Base-by-base conservation (phyloP, 1,140 invertebrate species). In the Bombyx mori region DNA sequence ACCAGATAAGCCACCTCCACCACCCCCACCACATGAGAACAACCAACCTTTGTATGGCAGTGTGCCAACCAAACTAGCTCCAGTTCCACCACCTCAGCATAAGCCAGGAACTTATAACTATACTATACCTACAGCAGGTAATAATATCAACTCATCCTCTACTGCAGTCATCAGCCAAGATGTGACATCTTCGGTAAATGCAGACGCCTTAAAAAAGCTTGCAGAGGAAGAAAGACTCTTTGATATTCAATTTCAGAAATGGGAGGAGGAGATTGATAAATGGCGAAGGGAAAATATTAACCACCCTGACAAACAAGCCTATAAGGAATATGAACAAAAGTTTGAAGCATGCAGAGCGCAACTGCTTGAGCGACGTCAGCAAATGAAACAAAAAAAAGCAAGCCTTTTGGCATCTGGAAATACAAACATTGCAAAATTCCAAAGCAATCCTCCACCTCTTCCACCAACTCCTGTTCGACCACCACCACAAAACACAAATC, bases 271-370 rank as follows among this genome's bases (percentile, higher is more conserved):
- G 70, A 95, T 96, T 74, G 92, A 94, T 65, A 92, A 93, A 66
- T 96, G 95, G 95, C 94, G 94, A 77, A 90, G 91, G 60, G 93
- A 94, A 71, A 96, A 96, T 88, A 91, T 91, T 22, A 94, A 94
- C 80, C 94, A 96, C 89, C 94, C 94, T 10, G 94, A 96, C 73
- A 94, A 94, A 83, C 91, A 92, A 82, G 93, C 94, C 63, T 95
- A 95, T 73, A 89, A 90, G 60, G 92, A 94, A 62, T 96, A 95
- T 82, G 94, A 95, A 86, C 91, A 92, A 44, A 95, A 94, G 71
- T 96, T 95, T 91, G 93, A 94, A 69, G 90, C 92, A 45, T 95
- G 94, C 88, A 89, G 94, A 10, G 91, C 92, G 54, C 92, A 94
- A 69, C 84, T 96, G 12, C 80, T 95, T 45, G 93, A 95, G 61